Base-by-base conservation (phyloP, 2,888 invertebrate genomes). In the Argynnis bischoffii region DNA sequence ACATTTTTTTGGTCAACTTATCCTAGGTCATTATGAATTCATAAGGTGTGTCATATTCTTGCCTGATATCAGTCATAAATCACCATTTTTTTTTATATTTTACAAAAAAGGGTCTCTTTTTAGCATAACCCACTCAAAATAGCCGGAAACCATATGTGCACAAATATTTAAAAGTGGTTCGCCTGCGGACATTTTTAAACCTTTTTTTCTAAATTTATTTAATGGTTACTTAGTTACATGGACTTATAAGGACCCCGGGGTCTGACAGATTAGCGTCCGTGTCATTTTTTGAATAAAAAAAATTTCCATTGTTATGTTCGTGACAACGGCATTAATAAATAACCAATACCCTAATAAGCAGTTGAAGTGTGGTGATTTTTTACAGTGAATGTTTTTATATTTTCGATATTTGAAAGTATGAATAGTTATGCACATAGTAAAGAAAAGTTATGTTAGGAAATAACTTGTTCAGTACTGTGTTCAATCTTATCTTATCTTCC, bases 141-240 rank as follows among this genome's bases (percentile, higher is more conserved):
- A 87, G 89, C 92, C 92, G 92, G 92, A 92, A 92, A 90, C 89
- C 90, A 89, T 90, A 83, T 90, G 91, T 78, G 87, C 84, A 90
- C 90, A 92, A 92, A 92, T 90, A 92, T 92, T 89, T 88, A 87
- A 87, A 85, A 89, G 85, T 86, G 90, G 88, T 86, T 82, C 80
- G 85, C 84, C 86, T 82, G 81, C 79, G 85, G 85, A 82, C 79
- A 80, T 84, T 89, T 89, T 89, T 87, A 75, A 71, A 73, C 67
- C 55, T 69, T 78, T 85, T 87, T 89, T 85, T 84, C 79, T 82
- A 82, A 89, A 89, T 91, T 89, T 90, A 92, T 90, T 92, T 90
- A 91, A 92, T 91, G 87, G 91, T 89, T 85, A 88, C 88, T 88
- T 87, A 88, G 86, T 89, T 78, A 83, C 81, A 84, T 83, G 80